Conservation (phyloP, 2,888 invertebrate species). For the Hololepta plana region DNA sequence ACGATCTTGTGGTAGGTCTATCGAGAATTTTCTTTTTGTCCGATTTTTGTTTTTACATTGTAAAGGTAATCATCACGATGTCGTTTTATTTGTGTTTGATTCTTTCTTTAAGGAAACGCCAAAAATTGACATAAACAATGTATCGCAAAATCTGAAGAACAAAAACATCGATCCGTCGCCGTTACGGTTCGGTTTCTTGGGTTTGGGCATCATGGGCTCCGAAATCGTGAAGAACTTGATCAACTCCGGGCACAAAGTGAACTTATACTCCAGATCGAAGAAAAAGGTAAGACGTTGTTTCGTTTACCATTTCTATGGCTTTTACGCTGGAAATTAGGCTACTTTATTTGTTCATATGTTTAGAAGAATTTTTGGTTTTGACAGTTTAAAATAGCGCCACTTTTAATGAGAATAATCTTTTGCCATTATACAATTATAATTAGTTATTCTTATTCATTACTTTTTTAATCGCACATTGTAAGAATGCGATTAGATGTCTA, state of each 20-base stretch:
- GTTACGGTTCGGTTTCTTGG: slow-evolving; percentile 85
- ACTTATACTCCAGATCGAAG: slow-evolving; percentile 85
- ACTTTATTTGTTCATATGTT: slow-evolving; percentile 7
- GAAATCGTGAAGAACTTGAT: slow-evolving; percentile 92
- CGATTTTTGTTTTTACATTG: too few relatives aligned
- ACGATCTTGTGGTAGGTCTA: too few relatives aligned
- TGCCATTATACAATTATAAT: too few relatives aligned
- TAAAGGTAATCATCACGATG: slow-evolving; percentile 1
- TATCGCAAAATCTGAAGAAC: slow-evolving; percentile 58
- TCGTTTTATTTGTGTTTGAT: not conserved
- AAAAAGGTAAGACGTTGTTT: slow-evolving; percentile 81
- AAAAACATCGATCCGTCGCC: slow-evolving; percentile 75
- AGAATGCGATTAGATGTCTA: too few relatives aligned
- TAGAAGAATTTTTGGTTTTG: too few relatives aligned
- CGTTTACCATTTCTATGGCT: too few relatives aligned
- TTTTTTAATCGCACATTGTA: too few relatives aligned
- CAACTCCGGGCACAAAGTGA: slow-evolving; percentile 82
- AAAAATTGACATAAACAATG: slow-evolving; percentile 54
- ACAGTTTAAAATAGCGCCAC: too few relatives aligned
- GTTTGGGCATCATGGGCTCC: slow-evolving; percentile 87
- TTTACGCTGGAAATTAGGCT: too few relatives aligned
- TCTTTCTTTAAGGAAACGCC: slow-evolving; percentile 40
- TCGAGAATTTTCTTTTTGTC: too few relatives aligned
- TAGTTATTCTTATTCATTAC: too few relatives aligned
- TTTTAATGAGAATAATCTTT: too few relatives aligned